Percentiles rank a stretch among this genome's conserved stretches.
These are phyloP conservation scores for Rallus limicola DNA, from an alignment of 2,113 vertebrate genomes.

Conservation along the genomic window DNA sequence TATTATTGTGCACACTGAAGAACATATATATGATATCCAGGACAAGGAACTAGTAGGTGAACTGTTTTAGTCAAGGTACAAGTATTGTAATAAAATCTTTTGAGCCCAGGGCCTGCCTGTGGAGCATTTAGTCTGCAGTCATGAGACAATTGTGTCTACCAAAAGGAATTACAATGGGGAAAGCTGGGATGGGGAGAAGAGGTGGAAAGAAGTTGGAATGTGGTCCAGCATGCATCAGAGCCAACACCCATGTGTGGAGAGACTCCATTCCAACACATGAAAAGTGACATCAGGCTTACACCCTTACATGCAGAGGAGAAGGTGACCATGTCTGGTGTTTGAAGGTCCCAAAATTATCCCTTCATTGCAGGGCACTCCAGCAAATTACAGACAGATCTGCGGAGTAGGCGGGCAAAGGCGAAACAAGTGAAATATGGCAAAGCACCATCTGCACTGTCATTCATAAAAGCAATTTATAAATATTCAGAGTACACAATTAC, in stretches of 20 bases:
- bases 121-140: not conserved
- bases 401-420: not conserved
- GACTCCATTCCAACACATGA: accelerated
- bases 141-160: not conserved
- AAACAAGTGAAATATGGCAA: not conserved
- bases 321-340: not conserved
- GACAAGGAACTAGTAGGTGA: not conserved
- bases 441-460: not conserved
- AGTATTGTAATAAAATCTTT: not conserved
- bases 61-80: not conserved
- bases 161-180: not conserved
- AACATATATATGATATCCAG: not conserved
- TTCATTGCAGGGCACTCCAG: not conserved
- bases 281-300: not conserved
- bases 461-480: not conserved
- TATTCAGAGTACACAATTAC: not conserved
- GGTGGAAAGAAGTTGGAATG: not conserved
- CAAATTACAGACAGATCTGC: not conserved
- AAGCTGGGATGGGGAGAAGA: not conserved
- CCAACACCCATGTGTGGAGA: accelerated
- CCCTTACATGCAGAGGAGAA: not conserved
- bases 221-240: not conserved
- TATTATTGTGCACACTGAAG: not conserved
- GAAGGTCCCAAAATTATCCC: not conserved
- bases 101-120: not conserved